Percentiles rank a stretch among this genome's conserved stretches.
phyloP scores from a whole-genome alignment of 2,888 invertebrate genomes.

The Pristionchus mayeri region DNA sequence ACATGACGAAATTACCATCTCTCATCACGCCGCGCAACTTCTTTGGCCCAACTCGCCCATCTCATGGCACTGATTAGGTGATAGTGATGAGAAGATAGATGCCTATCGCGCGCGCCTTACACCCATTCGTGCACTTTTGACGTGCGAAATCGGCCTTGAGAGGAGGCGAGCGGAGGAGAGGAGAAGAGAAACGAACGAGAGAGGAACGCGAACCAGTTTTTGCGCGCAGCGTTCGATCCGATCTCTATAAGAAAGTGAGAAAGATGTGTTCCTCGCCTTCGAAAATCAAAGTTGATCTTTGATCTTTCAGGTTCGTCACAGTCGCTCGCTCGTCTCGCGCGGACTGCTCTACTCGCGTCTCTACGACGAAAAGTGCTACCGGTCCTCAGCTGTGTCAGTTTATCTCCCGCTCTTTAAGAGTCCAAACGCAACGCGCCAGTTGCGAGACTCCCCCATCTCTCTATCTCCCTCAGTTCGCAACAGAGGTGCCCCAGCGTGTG shows the following conservation, averaged over 20 bases:
- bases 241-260: conserved; percentile 2
- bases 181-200: conserved; percentile 11
- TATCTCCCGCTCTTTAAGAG: neutral
- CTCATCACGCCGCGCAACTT: neutral
- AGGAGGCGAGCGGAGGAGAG: neutral
- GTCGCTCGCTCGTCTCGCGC: conserved; percentile 34
- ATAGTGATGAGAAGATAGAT: neutral
- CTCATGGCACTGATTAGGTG: conserved; percentile 32
- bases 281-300: neutral
- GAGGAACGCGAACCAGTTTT: conserved; percentile 37
- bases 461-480: conserved; percentile 4
- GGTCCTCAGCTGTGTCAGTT: conserved; percentile 28
- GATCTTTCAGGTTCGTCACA: conserved; percentile 45
- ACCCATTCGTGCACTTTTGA: conserved; percentile 44
- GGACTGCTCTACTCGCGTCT: conserved; percentile 45
- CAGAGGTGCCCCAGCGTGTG: conserved; percentile 18
- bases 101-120: neutral
- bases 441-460: conserved; percentile 2
- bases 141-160: conserved; percentile 43
- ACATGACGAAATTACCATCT: conserved; percentile 13
- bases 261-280: too few species aligned
- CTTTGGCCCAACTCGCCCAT: too few species aligned
- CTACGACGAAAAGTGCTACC: conserved; percentile 45
- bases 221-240: neutral
- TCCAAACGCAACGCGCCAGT: neutral